phyloP scores from a whole-genome alignment of 2,113 vertebrate genomes.

The Neogale vison region DNA sequence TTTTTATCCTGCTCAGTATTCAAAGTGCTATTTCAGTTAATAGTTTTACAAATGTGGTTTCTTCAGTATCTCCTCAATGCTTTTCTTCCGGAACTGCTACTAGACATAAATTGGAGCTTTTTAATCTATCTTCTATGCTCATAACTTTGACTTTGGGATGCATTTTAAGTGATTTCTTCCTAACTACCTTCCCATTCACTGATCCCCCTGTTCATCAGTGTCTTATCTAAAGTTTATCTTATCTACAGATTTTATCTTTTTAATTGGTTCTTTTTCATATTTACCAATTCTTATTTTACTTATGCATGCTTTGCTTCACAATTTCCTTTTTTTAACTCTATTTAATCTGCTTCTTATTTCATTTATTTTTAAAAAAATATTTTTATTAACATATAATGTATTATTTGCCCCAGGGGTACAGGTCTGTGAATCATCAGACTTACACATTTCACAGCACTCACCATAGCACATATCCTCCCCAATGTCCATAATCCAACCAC shows the following conservation, averaged over 20 bases:
- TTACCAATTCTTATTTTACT: slow-evolving; percentile 23
- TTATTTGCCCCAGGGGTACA: no score
- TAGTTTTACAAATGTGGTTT: not conserved
- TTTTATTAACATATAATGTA: no score
- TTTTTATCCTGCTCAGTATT: not conserved
- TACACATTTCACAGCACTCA: no score
- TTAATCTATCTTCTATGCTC: not conserved
- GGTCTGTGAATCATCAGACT: no score
- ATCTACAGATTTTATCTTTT: not conserved
- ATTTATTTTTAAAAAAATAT: no score
- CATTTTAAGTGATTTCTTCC: not conserved
- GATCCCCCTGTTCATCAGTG: not conserved
- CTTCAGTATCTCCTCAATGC: not conserved
- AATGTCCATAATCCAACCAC: no score
- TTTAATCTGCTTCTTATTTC: no score
- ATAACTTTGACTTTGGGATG: not conserved
- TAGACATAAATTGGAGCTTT: not conserved
- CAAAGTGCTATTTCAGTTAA: not conserved
- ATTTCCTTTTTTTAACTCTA: not conserved
- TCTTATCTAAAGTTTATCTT: not conserved
- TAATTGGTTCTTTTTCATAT: slow-evolving; percentile 5
- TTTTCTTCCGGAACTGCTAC: not conserved
- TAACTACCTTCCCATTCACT: not conserved
- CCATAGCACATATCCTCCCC: no score
- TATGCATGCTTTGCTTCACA: slow-evolving; percentile 9